phyloP scores from a whole-genome alignment of 2,888 invertebrate genomes.

The Sericinus montela region DNA sequence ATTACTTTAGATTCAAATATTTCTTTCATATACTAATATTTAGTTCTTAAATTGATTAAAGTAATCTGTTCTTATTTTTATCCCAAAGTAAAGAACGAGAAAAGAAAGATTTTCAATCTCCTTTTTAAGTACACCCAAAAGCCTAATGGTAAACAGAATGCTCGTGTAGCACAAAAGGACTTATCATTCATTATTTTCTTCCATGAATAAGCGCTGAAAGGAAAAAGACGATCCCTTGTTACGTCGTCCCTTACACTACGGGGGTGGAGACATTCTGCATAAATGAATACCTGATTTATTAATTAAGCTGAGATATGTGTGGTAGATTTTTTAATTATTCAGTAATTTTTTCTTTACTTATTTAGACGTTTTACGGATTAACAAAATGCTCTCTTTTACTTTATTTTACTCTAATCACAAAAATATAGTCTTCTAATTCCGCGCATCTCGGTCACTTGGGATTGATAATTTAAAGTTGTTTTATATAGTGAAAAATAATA shows the following conservation, averaged over 20 bases:
- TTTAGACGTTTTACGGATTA: no score
- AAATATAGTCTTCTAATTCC: no score
- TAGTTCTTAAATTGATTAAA: no score
- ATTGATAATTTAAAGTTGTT: no score
- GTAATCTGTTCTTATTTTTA: no score
- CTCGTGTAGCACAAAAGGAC: conserved; percentile 7
- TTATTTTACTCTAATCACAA: no score
- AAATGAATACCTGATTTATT: conserved; percentile 71
- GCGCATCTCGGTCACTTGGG: no score
- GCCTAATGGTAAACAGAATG: conserved; percentile 11
- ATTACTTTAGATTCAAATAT: no score
- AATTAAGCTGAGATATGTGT: conserved; percentile 44
- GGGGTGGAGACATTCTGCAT: conserved; percentile 45
- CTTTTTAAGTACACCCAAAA: neutral
- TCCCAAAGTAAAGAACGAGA: no score
- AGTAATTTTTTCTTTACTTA: neutral
- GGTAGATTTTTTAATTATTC: conserved; percentile 8
- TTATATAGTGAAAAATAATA: no score
- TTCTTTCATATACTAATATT: no score
- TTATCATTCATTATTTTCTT: conserved; percentile 10
- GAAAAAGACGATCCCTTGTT: conserved; percentile 30
- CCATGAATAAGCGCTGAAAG: conserved; percentile 7
- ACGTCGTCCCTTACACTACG: conserved; percentile 35
- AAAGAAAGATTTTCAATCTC: neutral
- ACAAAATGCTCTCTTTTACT: no score